Base-by-base conservation (phyloP, 1,140 invertebrate genomes). In the Neelides sp. region DNA sequence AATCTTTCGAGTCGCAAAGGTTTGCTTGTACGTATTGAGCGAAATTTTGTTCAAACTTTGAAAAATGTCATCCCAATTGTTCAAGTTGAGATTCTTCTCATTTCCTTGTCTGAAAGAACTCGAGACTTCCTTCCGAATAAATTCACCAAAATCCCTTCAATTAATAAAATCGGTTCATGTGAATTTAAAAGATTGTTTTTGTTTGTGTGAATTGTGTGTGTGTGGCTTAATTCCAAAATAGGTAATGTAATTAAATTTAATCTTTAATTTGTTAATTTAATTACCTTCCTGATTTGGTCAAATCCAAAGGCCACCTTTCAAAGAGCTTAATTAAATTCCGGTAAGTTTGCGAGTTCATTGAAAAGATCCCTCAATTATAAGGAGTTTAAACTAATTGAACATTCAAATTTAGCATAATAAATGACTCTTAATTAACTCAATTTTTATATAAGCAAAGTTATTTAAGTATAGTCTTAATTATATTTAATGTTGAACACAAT, bases 281-380 rank as follows among this genome's bases (percentile, higher is more conserved):
- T 69, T 70, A 85, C 83, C 80, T 79, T 64, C 78, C 78, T 22
- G 68, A 65, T 73, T 86, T 88, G 12, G 70, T 69, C 58, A 70
- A 67, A 66, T 87, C 83, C 24, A 84, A 55, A 26, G 83, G 83
- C 84, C 84, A 89, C 64, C 78, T 78, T 65, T 85, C 76, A 54
- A 87, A 72, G 51, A 88, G 67, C 68, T 74, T 76, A 19, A 82
- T 65, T 66, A 82, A 84, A 65, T 78, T 76, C 64, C 78, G 23
- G 26, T 56, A 60, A 2, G 41, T 49, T 5, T 36, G 24, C 2
- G 58, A 51, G 43, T 50, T 60, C 58, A 60, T 60, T 39, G 15
- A 17, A 19, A 39, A 39, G 19, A 8, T 43, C 19, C 12, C 41
- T 15, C 7, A 43, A 4, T 15, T 10, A 10, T 15, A 34, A 34